Evolutionary conservation across 1,140 invertebrate species (phyloP).

Genomic region (Homarus americanus): DNA sequence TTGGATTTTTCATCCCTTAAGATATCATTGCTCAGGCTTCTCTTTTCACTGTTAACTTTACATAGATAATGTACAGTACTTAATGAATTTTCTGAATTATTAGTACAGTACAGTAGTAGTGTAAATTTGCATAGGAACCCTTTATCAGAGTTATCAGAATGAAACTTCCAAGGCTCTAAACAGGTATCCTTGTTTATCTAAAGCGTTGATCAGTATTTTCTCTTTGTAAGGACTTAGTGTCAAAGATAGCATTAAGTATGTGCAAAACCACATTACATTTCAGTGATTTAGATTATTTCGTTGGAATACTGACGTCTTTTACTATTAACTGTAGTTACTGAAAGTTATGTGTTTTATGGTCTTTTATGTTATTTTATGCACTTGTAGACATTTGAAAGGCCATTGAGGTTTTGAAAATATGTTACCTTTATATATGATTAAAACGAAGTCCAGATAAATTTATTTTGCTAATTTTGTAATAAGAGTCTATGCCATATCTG

Average conservation of each 20-base stretch:
- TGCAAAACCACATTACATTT: background rate
- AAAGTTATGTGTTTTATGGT: background rate
- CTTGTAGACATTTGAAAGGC: background rate
- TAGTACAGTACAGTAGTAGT: background rate
- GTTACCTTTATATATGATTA: background rate
- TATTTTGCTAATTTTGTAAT: constrained; percentile 1
- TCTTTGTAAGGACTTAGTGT: background rate
- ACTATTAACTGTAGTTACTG: background rate
- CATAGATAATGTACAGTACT: background rate
- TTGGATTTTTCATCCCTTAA: background rate
- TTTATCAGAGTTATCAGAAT: background rate
- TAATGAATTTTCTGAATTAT: background rate
- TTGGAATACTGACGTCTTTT: background rate
- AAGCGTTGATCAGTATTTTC: background rate
- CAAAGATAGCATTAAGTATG: background rate
- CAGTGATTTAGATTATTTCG: background rate
- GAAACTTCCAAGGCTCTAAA: background rate
- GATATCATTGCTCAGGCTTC: background rate
- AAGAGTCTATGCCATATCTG: background rate
- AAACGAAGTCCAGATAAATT: background rate
- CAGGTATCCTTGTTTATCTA: background rate
- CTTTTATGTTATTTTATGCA: background rate
- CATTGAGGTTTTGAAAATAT: background rate
- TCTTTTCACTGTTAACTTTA: background rate
- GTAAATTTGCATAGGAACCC: background rate